Evolutionary conservation across 2,113 vertebrate species (phyloP), one percentile per base, ranked within the genome.

Genomic region (Formicarius rufipectus): DNA sequence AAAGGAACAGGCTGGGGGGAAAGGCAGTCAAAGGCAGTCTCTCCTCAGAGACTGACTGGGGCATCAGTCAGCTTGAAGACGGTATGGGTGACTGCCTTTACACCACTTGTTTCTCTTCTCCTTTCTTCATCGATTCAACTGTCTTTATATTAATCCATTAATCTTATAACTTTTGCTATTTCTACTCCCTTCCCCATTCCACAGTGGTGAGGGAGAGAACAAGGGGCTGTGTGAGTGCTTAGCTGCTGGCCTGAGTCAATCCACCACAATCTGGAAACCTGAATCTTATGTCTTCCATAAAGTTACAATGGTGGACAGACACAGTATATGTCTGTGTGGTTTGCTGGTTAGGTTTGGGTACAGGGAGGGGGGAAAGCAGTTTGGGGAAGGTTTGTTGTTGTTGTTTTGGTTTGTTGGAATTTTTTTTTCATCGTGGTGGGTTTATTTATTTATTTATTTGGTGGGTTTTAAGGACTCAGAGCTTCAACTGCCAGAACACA

Each of bases 391-490:
- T 24, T 49, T 23, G 47, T 50, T 50, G 24, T 50, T 50, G 24
- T 50, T 49, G 47, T 49, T 24, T 24, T 49, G 47, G 47, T 49
- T 49, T 49, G 47, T 49, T 49, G 47, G 44, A 6, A 21, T 47
- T 31, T 37, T 62, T 27, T 15, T 50, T 2, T 15, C 6, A 14
- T 50, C 10, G 0, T 49, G 45, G 12, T 9, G 7, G 5, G 31
- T 77, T 59, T 71, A 22, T 40, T 63, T 69, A 22, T 40, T 63
- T 69, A 12, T 33, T 25, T 67, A 10, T 7, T 27, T 35, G 14
- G 31, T 59, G 16, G 13, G 9, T 30, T 75, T 89, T 58, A 74
- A 77, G 7, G 28, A 53, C 27, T 56, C 42, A 44, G 13, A 88
- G 31, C 28, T 85, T 77, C 53, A 31, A 21, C 19, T 73, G 88